Evolutionary conservation across 2,113 vertebrate genomes (phyloP).

Genomic region (Pomatorhinus ruficollis): DNA sequence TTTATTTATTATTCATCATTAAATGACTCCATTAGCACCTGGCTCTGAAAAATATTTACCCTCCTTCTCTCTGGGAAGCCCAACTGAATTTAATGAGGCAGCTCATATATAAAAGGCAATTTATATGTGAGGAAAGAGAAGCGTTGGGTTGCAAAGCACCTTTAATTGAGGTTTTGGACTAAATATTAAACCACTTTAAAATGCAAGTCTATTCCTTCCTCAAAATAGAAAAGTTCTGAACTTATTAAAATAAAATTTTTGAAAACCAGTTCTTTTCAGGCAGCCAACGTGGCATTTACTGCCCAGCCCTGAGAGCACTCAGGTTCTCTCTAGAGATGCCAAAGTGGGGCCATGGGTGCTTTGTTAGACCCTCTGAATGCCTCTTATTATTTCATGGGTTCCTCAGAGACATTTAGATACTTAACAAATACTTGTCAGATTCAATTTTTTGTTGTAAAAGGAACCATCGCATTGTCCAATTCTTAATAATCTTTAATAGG

Average conservation of each 20-base stretch:
- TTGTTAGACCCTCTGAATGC: neutral
- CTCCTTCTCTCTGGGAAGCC: neutral
- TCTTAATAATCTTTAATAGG: neutral
- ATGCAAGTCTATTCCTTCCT: neutral
- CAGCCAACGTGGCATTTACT: neutral
- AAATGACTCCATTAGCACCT: constrained; percentile 16
- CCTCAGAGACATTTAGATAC: neutral
- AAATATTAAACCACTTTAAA: neutral
- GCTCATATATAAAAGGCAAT: neutral
- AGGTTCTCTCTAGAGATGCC: neutral
- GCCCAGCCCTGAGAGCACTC: neutral
- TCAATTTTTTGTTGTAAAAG: neutral
- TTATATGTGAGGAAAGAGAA: constrained; percentile 1
- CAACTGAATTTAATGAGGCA: constrained; percentile 28
- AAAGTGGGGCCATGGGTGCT: neutral
- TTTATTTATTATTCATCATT: constrained; percentile 23
- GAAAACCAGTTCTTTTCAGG: neutral
- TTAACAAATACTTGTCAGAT: neutral
- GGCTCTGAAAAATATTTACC: constrained; percentile 30
- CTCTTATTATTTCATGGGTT: neutral
- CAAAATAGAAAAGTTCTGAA: neutral
- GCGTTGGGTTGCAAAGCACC: neutral
- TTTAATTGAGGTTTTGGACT: neutral
- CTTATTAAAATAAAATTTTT: neutral
- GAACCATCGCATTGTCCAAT: neutral